Percentiles rank a stretch among this genome's conserved stretches.
These are phyloP conservation scores for Orthochromis malagaraziensis DNA, from an alignment of 2,113 vertebrate species.

Conservation along the genomic window DNA sequence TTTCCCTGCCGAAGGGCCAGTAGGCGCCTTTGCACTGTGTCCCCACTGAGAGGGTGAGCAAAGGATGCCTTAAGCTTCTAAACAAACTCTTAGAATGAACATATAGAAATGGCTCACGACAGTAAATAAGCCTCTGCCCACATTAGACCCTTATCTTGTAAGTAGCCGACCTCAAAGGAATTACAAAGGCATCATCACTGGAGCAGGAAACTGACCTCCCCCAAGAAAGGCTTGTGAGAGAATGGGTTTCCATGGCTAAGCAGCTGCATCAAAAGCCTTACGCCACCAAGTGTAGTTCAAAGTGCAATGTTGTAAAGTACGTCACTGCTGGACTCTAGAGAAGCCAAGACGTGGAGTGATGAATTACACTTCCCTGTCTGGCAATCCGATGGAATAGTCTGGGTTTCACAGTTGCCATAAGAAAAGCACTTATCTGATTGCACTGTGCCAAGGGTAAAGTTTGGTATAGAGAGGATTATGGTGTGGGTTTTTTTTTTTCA, in stretches of 20 bases:
- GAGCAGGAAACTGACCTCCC: not conserved
- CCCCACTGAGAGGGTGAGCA: not conserved
- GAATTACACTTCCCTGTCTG: not conserved
- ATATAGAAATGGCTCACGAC: not conserved
- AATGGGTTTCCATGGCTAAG: not conserved
- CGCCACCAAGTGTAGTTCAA: not conserved
- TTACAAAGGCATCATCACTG: not conserved
- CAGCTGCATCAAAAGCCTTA: not conserved
- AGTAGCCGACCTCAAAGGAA: not conserved
- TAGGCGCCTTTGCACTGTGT: not conserved
- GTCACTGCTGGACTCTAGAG: not conserved
- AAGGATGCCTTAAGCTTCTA: not conserved
- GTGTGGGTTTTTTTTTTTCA: accelerated
- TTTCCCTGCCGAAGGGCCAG: not conserved
- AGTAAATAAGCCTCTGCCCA: not conserved
- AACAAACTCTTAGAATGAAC: not conserved
- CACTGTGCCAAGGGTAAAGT: not conserved
- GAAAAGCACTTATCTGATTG: not conserved
- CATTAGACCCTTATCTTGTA: not conserved
- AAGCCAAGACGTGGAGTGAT: not conserved
- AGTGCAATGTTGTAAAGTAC: not conserved
- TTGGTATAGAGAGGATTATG: not conserved
- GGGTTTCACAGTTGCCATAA: not conserved
- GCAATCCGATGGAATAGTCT: not conserved
- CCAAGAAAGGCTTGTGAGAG: not conserved